Evolutionary conservation across 1,140 invertebrate species (phyloP).

Genomic region (Drosophila hydei): DNA sequence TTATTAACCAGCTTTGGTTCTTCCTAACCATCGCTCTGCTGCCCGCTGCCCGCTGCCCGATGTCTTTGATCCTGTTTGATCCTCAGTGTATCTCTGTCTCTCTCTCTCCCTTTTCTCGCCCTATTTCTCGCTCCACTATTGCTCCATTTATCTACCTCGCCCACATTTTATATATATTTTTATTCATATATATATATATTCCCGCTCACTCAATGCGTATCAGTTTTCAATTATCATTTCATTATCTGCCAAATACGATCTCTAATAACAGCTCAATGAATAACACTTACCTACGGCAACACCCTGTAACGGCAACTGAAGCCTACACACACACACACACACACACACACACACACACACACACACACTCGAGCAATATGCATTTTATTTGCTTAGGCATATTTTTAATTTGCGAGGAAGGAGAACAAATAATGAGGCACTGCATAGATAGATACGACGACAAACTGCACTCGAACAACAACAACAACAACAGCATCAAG

Average conservation of each 20-base stretch:
- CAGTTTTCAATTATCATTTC: not conserved
- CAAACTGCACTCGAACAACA: slow-evolving; percentile 25
- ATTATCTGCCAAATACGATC: not conserved
- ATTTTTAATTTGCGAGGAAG: slow-evolving; percentile 82
- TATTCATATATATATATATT: no score
- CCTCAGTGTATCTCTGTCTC: no score
- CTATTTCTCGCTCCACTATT: no score
- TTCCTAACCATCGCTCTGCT: no score
- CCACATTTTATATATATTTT: no score
- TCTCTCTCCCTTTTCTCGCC: not conserved
- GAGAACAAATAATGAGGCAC: slow-evolving; percentile 76
- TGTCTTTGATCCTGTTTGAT: no score
- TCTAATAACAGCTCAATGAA: not conserved
- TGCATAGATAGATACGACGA: slow-evolving; percentile 26
- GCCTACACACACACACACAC: slow-evolving; percentile 48
- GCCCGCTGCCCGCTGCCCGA: no score
- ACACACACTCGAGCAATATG: slow-evolving; percentile 18
- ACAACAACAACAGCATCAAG: slow-evolving; percentile 37
- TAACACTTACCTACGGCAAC: slow-evolving; percentile 3
- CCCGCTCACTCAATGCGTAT: not conserved
- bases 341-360: slow-evolving; percentile 16
- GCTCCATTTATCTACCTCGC: no score
- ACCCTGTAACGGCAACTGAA: slow-evolving; percentile 62
- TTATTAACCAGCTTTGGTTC: no score
- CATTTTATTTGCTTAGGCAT: slow-evolving; percentile 80